These are phyloP conservation scores for Tauraco erythrolophus DNA, from an alignment of 2,113 vertebrate species.

Conservation along the genomic window DNA sequence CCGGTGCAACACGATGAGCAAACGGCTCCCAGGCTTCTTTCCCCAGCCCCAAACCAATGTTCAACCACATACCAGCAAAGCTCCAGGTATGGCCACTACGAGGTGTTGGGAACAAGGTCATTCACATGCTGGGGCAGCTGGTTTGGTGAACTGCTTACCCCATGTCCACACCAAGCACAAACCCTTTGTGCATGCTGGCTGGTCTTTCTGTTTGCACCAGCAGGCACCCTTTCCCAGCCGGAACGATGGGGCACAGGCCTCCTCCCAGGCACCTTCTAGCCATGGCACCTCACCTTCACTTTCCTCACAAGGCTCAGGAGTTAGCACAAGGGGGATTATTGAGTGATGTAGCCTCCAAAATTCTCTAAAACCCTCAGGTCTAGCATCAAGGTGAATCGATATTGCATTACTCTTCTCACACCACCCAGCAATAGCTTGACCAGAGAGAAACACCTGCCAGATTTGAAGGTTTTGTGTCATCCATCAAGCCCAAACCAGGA, in stretches of 20 bases:
- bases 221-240: not conserved
- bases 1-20: not conserved
- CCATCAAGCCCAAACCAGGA: not conserved
- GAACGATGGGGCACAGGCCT: not conserved
- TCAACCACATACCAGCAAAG: not conserved
- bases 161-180: not conserved
- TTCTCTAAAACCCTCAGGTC: not conserved
- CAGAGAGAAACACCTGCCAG: not conserved
- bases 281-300: not conserved
- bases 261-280: not conserved
- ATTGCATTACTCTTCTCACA: not conserved
- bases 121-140: not conserved
- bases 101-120: not conserved
- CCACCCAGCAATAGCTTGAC: not conserved
- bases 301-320: not conserved
- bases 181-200: not conserved
- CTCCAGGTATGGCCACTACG: no score
- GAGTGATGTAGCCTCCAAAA: not conserved
- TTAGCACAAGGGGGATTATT: not conserved
- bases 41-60: not conserved
- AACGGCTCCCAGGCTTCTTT: not conserved
- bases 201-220: not conserved
- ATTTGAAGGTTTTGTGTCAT: not conserved
- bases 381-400: not conserved
- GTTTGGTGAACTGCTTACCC: not conserved